Conservation (phyloP, 2,113 vertebrate species). For the Sinocyclocheilus anshuiensis region DNA sequence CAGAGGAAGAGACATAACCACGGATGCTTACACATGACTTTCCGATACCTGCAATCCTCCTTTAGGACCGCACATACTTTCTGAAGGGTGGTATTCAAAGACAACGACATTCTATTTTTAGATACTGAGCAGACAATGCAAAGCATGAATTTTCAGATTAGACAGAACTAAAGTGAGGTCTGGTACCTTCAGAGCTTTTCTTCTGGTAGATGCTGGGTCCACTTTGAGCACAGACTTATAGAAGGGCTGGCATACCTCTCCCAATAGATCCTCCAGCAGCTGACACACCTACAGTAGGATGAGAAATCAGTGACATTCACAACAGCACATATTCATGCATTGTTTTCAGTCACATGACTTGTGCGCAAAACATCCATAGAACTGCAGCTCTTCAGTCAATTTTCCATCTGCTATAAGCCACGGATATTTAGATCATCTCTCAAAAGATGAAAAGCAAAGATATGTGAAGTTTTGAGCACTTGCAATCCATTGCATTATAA, state of each 20-base stretch:
- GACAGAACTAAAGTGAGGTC: neutral
- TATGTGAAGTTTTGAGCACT: no score
- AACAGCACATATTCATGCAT: neutral
- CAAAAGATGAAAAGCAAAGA: no score
- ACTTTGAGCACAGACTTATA: constrained; percentile 67
- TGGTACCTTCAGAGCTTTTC: constrained; percentile 69
- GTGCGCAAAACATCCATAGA: neutral
- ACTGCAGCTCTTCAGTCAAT: neutral
- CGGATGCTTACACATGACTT: constrained; percentile 63
- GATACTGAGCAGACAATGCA: neutral
- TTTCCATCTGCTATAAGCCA: neutral
- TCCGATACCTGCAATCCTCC: constrained; percentile 52
- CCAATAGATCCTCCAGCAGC: constrained; percentile 79
- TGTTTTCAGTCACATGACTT: neutral
- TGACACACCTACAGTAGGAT: constrained; percentile 70
- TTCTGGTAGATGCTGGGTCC: constrained; percentile 51
- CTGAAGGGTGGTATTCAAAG: constrained; percentile 44
- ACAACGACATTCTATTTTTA: neutral
- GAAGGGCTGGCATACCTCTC: constrained; percentile 79
- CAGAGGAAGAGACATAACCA: constrained; percentile 88
- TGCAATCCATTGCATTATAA: no score
- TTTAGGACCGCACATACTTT: constrained; percentile 58
- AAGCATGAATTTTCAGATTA: neutral
- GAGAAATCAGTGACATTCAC: neutral
- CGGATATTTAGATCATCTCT: neutral